Conservation (phyloP, 2,113 vertebrate genomes). For the Syngnathus floridae region DNA sequence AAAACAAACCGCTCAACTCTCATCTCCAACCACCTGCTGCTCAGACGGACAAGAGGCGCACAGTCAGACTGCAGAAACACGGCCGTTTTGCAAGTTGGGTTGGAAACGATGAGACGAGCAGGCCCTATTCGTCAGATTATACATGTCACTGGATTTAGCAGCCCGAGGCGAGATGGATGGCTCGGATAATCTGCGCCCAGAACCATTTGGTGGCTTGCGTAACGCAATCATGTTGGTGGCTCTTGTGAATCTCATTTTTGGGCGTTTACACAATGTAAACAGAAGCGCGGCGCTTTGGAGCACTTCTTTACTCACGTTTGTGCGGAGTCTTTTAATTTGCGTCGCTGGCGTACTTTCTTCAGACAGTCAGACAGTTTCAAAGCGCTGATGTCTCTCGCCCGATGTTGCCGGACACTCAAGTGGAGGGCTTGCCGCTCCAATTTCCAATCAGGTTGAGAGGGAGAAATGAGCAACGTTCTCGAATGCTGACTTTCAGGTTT, state of each 20-base stretch:
- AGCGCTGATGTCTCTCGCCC: not conserved
- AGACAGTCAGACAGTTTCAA: conserved; percentile 21
- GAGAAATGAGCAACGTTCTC: conserved; percentile 18
- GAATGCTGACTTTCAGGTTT: conserved; percentile 11
- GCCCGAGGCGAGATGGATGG: conserved; percentile 41
- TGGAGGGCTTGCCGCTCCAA: conserved; percentile 9
- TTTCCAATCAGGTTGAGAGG: conserved; percentile 14
- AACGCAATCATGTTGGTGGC: conserved; percentile 44
- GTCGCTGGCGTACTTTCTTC: conserved; percentile 13
- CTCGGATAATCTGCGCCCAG: conserved; percentile 48
- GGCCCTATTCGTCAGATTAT: conserved; percentile 53
- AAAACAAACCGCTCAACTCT: conserved; percentile 58
- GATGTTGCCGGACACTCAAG: conserved; percentile 5
- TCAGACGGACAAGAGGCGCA: conserved; percentile 34
- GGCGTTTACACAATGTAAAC: conserved; percentile 18
- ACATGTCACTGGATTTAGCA: conserved; percentile 48
- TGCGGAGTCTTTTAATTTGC: no score
- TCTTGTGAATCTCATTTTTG: conserved; percentile 24
- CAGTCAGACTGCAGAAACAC: conserved; percentile 43
- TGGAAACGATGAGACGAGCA: conserved; percentile 32
- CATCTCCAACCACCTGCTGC: conserved; percentile 38
- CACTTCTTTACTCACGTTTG: conserved; percentile 2
- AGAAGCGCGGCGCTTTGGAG: not conserved
- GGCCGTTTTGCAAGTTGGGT: conserved; percentile 17
- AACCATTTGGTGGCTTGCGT: conserved; percentile 46